Conservation (phyloP, 2,888 invertebrate species). For the Abrostola tripartita region DNA sequence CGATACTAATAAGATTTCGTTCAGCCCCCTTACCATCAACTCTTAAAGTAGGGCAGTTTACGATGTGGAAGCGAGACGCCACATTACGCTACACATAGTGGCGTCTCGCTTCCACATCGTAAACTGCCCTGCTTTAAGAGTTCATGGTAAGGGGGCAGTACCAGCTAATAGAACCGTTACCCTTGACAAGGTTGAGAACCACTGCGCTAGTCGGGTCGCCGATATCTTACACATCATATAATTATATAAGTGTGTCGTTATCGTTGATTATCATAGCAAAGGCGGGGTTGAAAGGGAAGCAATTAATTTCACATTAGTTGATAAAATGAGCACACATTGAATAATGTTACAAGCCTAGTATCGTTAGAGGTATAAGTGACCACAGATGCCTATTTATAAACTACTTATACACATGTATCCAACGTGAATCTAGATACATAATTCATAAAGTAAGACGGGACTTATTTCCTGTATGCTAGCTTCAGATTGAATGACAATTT, state of each 20-base stretch:
- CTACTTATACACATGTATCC: not conserved
- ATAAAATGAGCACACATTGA: slow-evolving; percentile 9
- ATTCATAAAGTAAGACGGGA: not conserved
- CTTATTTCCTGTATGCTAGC: not conserved
- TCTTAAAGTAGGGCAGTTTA: no score
- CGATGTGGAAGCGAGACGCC: no score
- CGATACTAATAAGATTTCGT: no score
- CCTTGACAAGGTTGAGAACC: not conserved
- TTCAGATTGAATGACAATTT: not conserved
- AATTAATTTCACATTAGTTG: slow-evolving; percentile 40
- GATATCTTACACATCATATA: slow-evolving; percentile 4
- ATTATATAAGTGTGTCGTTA: slow-evolving; percentile 9
- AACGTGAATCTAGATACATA: not conserved
- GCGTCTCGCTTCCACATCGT: no score
- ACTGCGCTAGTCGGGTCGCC: not conserved
- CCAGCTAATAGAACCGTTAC: not conserved
- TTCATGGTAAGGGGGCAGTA: no score
- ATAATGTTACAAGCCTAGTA: slow-evolving; percentile 12
- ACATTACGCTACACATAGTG: no score
- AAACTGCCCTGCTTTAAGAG: no score
- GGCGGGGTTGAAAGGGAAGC: slow-evolving; percentile 27
- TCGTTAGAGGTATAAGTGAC: not conserved
- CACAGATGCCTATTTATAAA: not conserved
- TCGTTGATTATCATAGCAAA: slow-evolving; percentile 19
- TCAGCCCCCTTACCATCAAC: no score